Evolutionary conservation across 2,888 invertebrate species (phyloP).

Genomic region (Lottia scabra): DNA sequence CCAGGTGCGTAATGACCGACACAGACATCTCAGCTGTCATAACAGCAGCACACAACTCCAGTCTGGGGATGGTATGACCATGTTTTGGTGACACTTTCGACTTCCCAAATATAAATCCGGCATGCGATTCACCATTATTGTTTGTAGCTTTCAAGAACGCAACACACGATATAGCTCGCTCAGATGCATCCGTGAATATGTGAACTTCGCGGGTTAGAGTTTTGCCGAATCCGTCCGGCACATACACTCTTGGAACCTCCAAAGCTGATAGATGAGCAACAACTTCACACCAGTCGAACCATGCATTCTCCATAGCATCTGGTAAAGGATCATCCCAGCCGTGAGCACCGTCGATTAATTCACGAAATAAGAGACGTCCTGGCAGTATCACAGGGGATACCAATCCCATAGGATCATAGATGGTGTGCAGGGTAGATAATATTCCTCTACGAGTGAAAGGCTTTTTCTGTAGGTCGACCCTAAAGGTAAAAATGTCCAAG

Average conservation of each 20-base stretch:
- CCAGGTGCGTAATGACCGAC: slow-evolving; percentile 1
- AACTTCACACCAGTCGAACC: no score
- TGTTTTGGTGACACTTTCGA: slow-evolving; percentile 18
- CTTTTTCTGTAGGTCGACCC: slow-evolving; percentile 8
- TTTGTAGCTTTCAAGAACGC: no score
- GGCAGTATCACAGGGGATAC: slow-evolving; percentile 14
- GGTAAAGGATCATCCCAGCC: slow-evolving; percentile 19
- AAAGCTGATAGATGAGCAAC: no score
- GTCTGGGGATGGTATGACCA: slow-evolving; percentile 20
- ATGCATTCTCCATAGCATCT: no score
- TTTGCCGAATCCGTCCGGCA: no score
- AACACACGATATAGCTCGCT: no score
- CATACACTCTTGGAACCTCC: no score
- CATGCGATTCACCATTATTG: no score
- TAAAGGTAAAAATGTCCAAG: slow-evolving; percentile 9
- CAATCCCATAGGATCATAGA: slow-evolving; percentile 22
- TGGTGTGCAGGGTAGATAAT: slow-evolving; percentile 17
- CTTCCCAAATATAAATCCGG: no score
- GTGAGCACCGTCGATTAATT: neutral
- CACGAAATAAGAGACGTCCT: slow-evolving; percentile 17
- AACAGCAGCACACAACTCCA: slow-evolving; percentile 23
- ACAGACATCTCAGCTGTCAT: slow-evolving; percentile 13
- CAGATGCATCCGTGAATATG: no score
- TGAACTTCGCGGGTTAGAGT: no score
- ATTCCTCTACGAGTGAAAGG: slow-evolving; percentile 20